Evolutionary conservation across 1,140 invertebrate genomes (phyloP).

Genomic region (Ptiloglossa arizonensis): DNA sequence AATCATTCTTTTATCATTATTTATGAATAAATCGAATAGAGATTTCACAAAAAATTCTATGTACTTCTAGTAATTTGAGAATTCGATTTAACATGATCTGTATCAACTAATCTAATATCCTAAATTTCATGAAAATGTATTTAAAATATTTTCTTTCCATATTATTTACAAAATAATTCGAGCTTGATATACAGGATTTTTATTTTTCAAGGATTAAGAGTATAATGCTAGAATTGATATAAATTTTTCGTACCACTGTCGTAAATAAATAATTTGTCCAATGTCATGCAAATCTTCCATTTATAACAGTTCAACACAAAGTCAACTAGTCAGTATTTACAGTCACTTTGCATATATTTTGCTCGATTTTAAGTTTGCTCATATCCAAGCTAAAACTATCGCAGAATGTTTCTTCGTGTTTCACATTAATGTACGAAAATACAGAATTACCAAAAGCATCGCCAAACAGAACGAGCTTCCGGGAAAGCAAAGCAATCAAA

Average conservation of each 20-base stretch:
- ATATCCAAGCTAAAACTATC: background rate
- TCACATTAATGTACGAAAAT: slow-evolving; percentile 28
- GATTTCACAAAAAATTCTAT: no score
- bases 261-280: background rate
- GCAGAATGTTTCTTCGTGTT: background rate
- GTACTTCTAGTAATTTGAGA: no score
- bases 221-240: background rate
- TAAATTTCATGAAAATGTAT: no score
- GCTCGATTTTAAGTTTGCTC: slow-evolving; percentile 7
- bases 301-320: background rate
- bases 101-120: no score
- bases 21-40: no score
- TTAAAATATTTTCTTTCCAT: background rate
- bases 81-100: no score
- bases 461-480: slow-evolving; percentile 5
- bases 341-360: background rate
- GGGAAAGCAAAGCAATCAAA: slow-evolving; percentile 41
- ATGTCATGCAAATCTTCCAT: slow-evolving; percentile 15
- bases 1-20: no score
- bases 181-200: background rate
- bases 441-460: background rate
- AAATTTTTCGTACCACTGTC: background rate
- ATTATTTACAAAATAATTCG: no score
- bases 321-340: slow-evolving; percentile 8
- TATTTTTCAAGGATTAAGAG: background rate